These are phyloP conservation scores for Erebia epiphron DNA, from an alignment of 2,888 invertebrate genomes.

Conservation along the genomic window DNA sequence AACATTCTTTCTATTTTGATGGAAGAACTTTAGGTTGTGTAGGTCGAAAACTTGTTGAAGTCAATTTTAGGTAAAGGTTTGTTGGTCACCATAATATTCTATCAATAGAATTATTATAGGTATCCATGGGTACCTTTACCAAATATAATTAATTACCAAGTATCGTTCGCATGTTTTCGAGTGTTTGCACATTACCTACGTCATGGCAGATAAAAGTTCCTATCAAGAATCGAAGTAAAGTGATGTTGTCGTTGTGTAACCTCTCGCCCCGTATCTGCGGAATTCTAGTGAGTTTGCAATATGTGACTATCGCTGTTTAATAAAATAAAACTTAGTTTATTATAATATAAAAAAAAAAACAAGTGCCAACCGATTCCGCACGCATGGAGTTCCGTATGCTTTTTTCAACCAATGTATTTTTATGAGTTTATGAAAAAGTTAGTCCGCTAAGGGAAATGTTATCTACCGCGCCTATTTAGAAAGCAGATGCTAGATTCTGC, in stretches of 20 bases:
- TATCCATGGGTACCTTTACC: background rate
- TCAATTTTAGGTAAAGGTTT: too few relatives aligned
- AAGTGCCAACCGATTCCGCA: background rate
- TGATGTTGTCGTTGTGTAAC: conserved; percentile 50
- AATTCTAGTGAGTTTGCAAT: conserved; percentile 32
- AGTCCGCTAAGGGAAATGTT: too few relatives aligned
- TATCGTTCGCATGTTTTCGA: conserved; percentile 1
- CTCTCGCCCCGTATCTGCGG: conserved; percentile 50
- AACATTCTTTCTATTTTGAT: too few relatives aligned
- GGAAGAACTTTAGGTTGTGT: too few relatives aligned
- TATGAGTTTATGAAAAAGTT: too few relatives aligned
- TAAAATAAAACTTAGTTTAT: background rate
- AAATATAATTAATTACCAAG: background rate
- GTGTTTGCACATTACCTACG: conserved; percentile 16
- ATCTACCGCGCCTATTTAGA: too few relatives aligned
- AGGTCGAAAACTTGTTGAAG: too few relatives aligned
- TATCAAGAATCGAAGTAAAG: conserved; percentile 11
- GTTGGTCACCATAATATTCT: too few relatives aligned
- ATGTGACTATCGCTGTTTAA: conserved; percentile 18
- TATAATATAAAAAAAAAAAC: conserved; percentile 1
- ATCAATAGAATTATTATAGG: too few relatives aligned
- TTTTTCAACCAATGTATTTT: background rate
- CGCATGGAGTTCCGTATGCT: background rate
- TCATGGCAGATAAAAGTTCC: conserved; percentile 16
- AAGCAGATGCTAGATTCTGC: too few relatives aligned